These are phyloP conservation scores for Pteruthius melanotis DNA, from an alignment of 2,113 vertebrate species.

Conservation along the genomic window DNA sequence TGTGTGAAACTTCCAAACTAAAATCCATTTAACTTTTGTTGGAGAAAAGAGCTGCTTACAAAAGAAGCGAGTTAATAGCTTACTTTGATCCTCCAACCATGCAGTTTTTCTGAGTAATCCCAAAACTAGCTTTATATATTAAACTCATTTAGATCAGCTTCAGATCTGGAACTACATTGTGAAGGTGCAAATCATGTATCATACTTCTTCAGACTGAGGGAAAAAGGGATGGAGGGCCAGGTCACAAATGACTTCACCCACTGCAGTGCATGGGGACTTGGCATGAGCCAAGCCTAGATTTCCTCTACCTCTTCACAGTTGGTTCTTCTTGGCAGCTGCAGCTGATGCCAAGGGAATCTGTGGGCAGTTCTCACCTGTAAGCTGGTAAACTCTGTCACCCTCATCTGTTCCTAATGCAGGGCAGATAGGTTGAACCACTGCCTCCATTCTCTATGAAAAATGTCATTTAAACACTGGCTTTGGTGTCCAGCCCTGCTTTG, in stretches of 20 bases:
- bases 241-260: background rate
- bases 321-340: background rate
- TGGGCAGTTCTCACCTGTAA: accelerated
- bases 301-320: background rate
- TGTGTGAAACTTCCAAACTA: background rate
- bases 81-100: background rate
- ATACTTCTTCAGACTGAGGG: background rate
- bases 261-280: background rate
- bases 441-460: background rate
- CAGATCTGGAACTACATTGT: background rate
- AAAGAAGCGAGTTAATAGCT: background rate
- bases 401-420: background rate
- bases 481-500: background rate
- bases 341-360: background rate
- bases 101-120: background rate
- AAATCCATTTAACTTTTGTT: background rate
- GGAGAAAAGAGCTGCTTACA: background rate
- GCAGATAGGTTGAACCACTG: background rate
- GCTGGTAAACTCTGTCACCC: background rate
- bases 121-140: background rate
- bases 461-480: background rate
- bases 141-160: background rate
- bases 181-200: background rate
- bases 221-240: background rate
- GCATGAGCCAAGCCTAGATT: background rate